phyloP scores from a whole-genome alignment of 2,113 vertebrate species.

The Nesoenas mayeri region DNA sequence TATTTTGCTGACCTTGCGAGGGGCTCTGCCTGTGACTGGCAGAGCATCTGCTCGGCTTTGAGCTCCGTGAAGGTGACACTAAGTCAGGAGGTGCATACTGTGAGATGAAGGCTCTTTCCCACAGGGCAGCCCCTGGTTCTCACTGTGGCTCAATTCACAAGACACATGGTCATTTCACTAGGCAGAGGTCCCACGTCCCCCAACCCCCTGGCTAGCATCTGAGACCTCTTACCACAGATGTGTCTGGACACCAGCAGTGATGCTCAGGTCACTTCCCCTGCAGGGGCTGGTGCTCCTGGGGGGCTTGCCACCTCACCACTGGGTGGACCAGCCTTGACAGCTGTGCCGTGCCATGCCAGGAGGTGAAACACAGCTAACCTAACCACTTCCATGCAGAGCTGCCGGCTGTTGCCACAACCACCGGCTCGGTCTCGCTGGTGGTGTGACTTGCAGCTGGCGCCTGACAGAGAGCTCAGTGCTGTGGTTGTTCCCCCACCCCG shows the following conservation, averaged over 20 bases:
- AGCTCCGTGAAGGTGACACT: background rate
- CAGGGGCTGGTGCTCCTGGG: background rate
- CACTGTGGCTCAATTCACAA: background rate
- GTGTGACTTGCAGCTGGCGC: background rate
- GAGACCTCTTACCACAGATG: background rate
- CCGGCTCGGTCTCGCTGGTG: rapidly evolving
- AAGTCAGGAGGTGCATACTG: background rate
- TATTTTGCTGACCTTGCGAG: background rate
- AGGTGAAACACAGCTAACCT: background rate
- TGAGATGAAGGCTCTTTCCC: rapidly evolving
- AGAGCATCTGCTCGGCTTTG: background rate
- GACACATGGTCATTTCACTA: background rate
- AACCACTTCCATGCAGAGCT: background rate
- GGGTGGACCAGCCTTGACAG: background rate
- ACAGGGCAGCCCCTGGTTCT: background rate
- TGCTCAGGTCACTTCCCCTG: background rate
- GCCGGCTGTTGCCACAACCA: background rate
- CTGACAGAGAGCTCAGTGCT: background rate
- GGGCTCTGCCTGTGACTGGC: background rate
- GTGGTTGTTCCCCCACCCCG: rapidly evolving
- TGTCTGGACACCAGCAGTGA: background rate
- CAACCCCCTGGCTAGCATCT: too few relatives aligned
- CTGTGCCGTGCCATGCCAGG: background rate
- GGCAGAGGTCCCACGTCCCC: background rate
- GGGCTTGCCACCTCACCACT: background rate